Conservation (phyloP, 2,797 vertebrate genomes). For the Coregonus sp. region DNA sequence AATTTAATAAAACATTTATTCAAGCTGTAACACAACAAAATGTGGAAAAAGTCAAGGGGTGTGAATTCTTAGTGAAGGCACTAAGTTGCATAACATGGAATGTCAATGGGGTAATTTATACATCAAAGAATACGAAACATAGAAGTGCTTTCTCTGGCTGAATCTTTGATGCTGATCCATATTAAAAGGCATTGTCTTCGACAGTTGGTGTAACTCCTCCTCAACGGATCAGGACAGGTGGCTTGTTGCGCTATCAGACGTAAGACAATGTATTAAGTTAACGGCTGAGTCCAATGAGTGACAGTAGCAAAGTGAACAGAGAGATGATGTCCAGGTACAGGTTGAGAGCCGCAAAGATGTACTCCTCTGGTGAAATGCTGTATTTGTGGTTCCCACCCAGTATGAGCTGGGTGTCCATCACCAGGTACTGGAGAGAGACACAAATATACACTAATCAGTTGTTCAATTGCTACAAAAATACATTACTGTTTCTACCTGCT, state of each 20-base stretch:
- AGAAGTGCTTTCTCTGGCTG: background rate
- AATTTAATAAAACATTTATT: no score
- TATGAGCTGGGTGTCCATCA: conserved; percentile 81
- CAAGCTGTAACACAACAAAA: no score
- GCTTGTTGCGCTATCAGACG: no score
- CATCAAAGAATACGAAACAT: background rate
- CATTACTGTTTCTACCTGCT: background rate
- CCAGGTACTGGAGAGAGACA: conserved; percentile 75
- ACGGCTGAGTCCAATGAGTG: conserved; percentile 69
- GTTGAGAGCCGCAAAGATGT: conserved; percentile 81
- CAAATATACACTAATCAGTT: background rate
- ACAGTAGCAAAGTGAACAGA: conserved; percentile 80
- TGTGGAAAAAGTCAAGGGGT: no score
- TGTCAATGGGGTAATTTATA: background rate
- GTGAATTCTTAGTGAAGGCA: no score
- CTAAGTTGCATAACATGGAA: no score
- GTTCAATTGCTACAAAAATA: background rate
- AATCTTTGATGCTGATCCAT: background rate
- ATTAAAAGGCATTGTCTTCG: no score
- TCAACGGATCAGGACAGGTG: no score
- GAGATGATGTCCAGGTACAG: conserved; percentile 82
- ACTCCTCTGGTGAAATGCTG: conserved; percentile 80
- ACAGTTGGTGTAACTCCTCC: no score
- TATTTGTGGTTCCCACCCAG: conserved; percentile 79
- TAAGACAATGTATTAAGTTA: conserved; percentile 32